Conservation (phyloP, 2,113 vertebrate genomes). For the Chunga burmeisteri region DNA sequence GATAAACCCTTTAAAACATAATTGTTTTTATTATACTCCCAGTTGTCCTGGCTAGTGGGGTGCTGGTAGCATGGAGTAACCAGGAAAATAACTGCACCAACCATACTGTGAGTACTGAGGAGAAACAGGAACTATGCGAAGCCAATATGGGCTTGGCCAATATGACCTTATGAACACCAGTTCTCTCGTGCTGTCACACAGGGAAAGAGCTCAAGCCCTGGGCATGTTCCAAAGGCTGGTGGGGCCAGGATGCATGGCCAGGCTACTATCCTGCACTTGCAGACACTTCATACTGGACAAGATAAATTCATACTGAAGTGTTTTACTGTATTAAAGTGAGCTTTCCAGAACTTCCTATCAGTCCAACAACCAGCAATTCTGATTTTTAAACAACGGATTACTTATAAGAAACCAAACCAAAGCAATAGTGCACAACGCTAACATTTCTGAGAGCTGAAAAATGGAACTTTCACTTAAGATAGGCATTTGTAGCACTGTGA, state of each 20-base stretch:
- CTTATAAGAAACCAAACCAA: not conserved
- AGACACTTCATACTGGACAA: not conserved
- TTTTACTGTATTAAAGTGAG: not conserved
- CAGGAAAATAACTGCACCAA: not conserved
- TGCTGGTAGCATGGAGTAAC: not conserved
- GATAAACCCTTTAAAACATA: not conserved
- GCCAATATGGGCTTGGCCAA: not conserved
- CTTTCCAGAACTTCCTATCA: not conserved
- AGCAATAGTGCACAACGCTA: not conserved
- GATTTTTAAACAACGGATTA: constrained; percentile 1
- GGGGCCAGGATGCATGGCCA: not conserved
- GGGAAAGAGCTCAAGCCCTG: not conserved
- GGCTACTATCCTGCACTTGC: not conserved
- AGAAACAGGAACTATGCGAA: not conserved
- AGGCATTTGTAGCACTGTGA: not conserved
- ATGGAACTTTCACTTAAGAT: not conserved
- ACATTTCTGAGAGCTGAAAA: not conserved
- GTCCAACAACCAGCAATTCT: not conserved
- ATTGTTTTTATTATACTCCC: not conserved
- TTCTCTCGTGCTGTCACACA: not conserved
- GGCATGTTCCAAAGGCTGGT: not conserved
- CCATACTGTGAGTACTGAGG: not conserved
- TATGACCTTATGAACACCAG: not conserved
- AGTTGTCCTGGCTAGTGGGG: not conserved
- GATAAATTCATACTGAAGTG: not conserved